Evolutionary conservation across 2,888 invertebrate species (phyloP), one percentile per base, ranked within the genome.

Genomic region (Acholoe squamosa): DNA sequence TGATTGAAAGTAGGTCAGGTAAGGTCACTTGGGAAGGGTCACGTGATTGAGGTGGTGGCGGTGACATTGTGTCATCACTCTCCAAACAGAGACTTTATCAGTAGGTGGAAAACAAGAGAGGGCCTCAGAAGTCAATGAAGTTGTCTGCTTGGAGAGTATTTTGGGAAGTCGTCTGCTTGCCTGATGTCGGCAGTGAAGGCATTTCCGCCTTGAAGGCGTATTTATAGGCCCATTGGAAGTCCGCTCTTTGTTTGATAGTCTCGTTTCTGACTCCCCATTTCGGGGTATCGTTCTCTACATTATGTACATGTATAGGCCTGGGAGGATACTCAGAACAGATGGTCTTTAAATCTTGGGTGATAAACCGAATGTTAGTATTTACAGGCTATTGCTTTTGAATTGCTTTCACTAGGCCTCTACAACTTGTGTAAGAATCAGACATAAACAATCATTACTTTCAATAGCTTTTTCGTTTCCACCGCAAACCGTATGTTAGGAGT

Each of bases 1-100:
- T 71, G 71, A 71, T 71, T 71, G 71, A 71, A 71, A 71, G 71
- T 71, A 71, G 71, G 71, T 71, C 71, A 71, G 28, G 0, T 71
- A 28, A 71, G 71, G 71, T 71, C 28, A 71, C 28, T 25, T 71
- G 71, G 28, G 3, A 71, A 28, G 31, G 71, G 71, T 71, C 71
- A 71, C 71, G 71, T 71, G 71, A 71, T 71, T 71, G 71, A 28
- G 71, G 25, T 71, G 28, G 28, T 28, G 71, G 14, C 14, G 25
- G 71, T 71, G 71, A 25, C 71, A 14, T 28, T 28, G 14, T 71
- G 61, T 43, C 43, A 61, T 61, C 61, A n/a, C 61, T 71, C 71
- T 71, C 71, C 71, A 25, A 14, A 3, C 71, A 71, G 5, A 71
- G 71, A 28, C 71, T 16, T 25, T 3, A 28, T 61, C 14, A 7